Conservation (phyloP, 2,888 invertebrate species). For the Agrotis ipsilon region DNA sequence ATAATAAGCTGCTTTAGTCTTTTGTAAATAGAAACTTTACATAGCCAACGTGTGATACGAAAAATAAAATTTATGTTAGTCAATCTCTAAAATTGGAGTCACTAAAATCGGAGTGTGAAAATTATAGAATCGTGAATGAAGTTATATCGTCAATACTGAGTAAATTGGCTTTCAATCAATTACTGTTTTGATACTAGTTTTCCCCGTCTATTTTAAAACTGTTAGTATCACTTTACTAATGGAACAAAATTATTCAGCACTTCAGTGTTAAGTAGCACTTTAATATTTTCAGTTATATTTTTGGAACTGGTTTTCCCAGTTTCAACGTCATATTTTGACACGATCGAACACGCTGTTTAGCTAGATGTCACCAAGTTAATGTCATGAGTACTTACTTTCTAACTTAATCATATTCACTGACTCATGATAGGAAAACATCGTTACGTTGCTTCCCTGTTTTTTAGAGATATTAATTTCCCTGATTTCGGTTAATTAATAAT, state of each 20-base stretch:
- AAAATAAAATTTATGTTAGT: background rate
- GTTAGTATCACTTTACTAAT: background rate
- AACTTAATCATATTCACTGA: background rate
- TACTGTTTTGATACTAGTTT: constrained; percentile 5
- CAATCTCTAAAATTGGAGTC: background rate
- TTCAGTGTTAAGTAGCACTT: background rate
- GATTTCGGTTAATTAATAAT: no score
- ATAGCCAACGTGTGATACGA: no score
- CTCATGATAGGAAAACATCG: background rate
- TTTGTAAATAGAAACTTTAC: background rate
- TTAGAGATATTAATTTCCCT: background rate
- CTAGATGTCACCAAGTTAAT: background rate
- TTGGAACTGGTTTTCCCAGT: background rate
- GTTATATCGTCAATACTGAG: background rate
- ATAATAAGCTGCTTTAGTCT: no score
- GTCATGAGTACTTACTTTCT: background rate
- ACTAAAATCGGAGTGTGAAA: background rate
- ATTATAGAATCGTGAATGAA: background rate
- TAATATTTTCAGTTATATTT: background rate
- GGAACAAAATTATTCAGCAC: background rate
- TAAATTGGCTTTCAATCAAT: constrained; percentile 14
- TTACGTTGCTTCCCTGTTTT: background rate
- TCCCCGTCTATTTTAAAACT: background rate
- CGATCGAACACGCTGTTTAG: background rate
- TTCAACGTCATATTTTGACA: background rate